phyloP scores from a whole-genome alignment of 2,113 vertebrate species.

The Dendropsophus ebraccatus region DNA sequence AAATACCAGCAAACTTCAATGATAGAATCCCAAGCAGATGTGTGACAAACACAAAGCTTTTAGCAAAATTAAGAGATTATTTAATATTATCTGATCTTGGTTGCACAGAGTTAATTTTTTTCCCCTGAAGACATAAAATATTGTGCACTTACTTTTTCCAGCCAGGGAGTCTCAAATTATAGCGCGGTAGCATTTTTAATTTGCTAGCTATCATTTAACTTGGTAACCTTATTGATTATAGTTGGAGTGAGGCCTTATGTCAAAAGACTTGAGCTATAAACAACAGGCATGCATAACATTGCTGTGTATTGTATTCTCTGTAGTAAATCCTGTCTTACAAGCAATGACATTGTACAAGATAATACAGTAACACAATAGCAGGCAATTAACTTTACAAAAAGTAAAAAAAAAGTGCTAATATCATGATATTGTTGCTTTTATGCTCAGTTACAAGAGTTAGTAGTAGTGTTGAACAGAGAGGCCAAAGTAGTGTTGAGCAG shows the following conservation, averaged over 20 bases:
- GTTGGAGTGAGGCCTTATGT: neutral
- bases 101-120: slow-evolving; percentile 1
- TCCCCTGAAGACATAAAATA: slow-evolving; percentile 10
- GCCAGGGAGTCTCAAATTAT: neutral
- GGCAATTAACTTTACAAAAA: neutral
- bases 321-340: neutral
- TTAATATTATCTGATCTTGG: neutral
- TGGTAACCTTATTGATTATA: slow-evolving; percentile 23
- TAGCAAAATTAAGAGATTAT: neutral
- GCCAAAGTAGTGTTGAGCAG: too few relatives aligned
- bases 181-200: neutral
- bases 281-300: neutral
- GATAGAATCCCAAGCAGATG: too few relatives aligned
- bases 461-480: too few relatives aligned
- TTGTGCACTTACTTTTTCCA: neutral
- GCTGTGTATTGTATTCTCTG: slow-evolving; percentile 5
- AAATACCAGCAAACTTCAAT: too few relatives aligned
- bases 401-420: neutral
- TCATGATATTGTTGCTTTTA: neutral
- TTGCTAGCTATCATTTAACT: slow-evolving; percentile 19
- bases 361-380: neutral
- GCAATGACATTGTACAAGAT: neutral
- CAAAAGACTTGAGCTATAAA: slow-evolving; percentile 12
- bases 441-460: too few relatives aligned
- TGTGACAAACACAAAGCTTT: neutral